Percentiles rank a stretch among this genome's conserved stretches.
Conservation (phyloP, 2,113 vertebrate genomes). For the Ceyx cyanopectus region DNA sequence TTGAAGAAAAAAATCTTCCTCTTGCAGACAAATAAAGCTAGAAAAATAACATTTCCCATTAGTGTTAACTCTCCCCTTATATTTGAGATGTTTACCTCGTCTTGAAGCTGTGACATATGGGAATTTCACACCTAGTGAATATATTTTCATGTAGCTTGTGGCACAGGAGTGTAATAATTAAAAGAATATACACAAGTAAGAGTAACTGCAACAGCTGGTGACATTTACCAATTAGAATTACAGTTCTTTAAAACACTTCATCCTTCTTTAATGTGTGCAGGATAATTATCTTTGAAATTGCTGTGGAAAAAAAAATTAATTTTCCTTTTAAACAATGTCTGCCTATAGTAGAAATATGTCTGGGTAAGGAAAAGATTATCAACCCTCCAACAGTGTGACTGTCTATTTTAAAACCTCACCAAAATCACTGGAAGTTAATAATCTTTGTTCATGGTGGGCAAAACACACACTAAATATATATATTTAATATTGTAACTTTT, state of each 20-base stretch:
- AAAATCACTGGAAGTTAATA: not conserved
- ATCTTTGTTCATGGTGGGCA: not conserved
- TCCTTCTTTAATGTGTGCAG: conserved; percentile 72
- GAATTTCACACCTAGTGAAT: conserved; percentile 87
- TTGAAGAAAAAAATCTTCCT: conserved; percentile 43
- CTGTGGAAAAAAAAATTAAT: conserved; percentile 75
- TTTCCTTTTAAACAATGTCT: conserved; percentile 78
- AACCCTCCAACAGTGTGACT: not conserved
- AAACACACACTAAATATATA: not conserved
- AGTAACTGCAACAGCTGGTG: conserved; percentile 86
- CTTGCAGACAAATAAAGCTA: conserved; percentile 49
- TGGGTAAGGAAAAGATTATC: conserved; percentile 57
- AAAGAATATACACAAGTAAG: conserved; percentile 82
- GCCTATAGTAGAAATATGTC: conserved; percentile 58
- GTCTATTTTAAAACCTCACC: conserved; percentile 29
- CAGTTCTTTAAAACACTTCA: conserved; percentile 82
- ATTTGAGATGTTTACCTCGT: conserved; percentile 81
- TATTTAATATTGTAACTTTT: not conserved
- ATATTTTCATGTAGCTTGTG: conserved; percentile 84
- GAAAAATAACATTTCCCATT: conserved; percentile 65
- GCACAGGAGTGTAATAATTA: conserved; percentile 81
- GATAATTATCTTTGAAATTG: conserved; percentile 81
- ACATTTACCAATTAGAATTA: conserved; percentile 88
- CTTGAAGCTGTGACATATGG: conserved; percentile 84
- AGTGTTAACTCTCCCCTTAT: conserved; percentile 72